Conservation (phyloP, 2,113 vertebrate genomes). For the Phylloscopus trochilus region DNA sequence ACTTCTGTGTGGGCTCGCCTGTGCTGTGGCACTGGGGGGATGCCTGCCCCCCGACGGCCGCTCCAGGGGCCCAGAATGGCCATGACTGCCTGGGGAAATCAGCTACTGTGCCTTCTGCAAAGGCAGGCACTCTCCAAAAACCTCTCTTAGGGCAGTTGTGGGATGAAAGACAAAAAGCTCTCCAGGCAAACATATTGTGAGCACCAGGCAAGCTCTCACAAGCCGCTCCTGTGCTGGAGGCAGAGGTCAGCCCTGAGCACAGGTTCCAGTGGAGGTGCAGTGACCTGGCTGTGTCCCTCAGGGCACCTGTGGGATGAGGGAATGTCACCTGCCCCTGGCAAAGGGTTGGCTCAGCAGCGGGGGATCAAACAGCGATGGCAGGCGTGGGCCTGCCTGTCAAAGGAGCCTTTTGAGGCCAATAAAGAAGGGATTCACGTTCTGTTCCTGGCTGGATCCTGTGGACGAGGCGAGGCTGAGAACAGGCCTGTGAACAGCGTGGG, state of each 20-base stretch:
- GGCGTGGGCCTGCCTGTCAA: constrained; percentile 73
- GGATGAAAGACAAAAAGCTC: not conserved
- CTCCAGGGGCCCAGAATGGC: rapidly evolving
- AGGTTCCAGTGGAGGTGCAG: not conserved
- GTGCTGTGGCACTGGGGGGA: rapidly evolving
- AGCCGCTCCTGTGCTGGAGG: not conserved
- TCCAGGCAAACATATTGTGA: not conserved
- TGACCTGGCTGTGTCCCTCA: rapidly evolving
- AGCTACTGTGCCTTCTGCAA: not conserved
- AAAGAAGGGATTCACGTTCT: constrained; percentile 67
- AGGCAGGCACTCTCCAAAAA: not conserved
- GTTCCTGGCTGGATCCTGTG: constrained; percentile 63
- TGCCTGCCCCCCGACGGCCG: rapidly evolving
- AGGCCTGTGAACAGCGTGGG: constrained; percentile 68
- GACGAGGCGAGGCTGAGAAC: constrained; percentile 78
- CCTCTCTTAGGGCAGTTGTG: not conserved
- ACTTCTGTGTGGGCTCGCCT: not conserved
- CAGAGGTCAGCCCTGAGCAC: too few species aligned
- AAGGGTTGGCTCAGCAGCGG: not conserved
- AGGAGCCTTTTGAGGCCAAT: constrained; percentile 77
- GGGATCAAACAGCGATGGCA: constrained; percentile 61
- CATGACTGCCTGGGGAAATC: rapidly evolving
- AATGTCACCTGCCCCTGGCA: constrained; percentile 73
- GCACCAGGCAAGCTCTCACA: rapidly evolving
- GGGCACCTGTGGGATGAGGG: not conserved